A percentile compares a stretch with the other conserved stretches of the same genome.
phyloP scores from a whole-genome alignment of 1,140 invertebrate genomes.

The Chrysopa pallens region DNA sequence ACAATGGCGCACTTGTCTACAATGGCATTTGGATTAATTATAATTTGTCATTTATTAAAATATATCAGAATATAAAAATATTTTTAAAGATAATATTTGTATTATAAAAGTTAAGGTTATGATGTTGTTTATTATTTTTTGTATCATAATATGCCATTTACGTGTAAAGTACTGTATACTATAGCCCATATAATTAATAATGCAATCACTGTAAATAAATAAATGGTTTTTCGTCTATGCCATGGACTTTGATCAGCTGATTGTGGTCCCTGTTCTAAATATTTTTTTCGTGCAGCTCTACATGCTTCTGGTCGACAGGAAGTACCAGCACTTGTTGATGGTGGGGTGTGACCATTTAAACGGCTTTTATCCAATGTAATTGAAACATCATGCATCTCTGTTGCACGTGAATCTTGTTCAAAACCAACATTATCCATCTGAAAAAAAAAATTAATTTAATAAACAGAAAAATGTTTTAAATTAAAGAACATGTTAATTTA shows the following conservation, averaged over 20 bases:
- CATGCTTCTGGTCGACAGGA: neutral
- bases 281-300: neutral
- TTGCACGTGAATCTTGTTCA: neutral
- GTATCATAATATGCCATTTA: too few species aligned
- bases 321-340: neutral
- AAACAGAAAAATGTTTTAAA: too few species aligned
- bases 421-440: neutral
- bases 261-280: neutral
- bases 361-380: neutral
- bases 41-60: too few species aligned
- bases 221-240: constrained; percentile 21
- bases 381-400: neutral
- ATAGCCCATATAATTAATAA: constrained; percentile 21
- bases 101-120: too few species aligned
- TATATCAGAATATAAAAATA: too few species aligned
- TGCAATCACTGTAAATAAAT: constrained; percentile 18
- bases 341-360: neutral
- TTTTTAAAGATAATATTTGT: too few species aligned
- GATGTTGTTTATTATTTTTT: too few species aligned
- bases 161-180: constrained; percentile 16
- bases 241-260: constrained; percentile 19
- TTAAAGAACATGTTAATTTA: too few species aligned
- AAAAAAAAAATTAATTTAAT: too few species aligned
- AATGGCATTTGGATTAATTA: too few species aligned
- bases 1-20: too few species aligned